Conservation (phyloP, 2,797 vertebrate species). For the Eospalax fontanierii region DNA sequence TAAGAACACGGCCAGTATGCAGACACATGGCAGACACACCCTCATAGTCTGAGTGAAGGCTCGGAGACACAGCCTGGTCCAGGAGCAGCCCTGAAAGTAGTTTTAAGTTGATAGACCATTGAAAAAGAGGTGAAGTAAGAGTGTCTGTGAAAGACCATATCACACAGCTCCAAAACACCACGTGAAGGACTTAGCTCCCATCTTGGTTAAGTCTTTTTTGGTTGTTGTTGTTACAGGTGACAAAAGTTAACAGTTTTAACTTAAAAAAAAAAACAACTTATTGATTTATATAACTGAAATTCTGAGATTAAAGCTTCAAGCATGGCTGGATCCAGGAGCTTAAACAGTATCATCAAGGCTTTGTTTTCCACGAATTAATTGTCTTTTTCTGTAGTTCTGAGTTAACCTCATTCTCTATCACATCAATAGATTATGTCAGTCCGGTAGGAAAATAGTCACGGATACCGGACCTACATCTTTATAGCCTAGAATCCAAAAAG, state of each 20-base stretch:
- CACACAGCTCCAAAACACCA: not conserved
- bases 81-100: not conserved
- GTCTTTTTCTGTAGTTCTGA: conserved; percentile 20
- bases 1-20: not conserved
- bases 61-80: too few species aligned
- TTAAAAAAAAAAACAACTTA: not conserved
- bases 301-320: conserved; percentile 10
- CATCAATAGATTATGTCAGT: not conserved
- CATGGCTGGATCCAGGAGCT: conserved; percentile 12
- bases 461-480: conserved; percentile 27
- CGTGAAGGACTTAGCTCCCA: not conserved
- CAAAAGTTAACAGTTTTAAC: conserved; percentile 33
- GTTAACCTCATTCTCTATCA: not conserved
- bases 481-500: not conserved
- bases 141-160: not conserved
- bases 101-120: not conserved
- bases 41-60: not conserved
- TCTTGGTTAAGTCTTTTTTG: not conserved
- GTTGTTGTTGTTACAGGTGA: not conserved
- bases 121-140: not conserved
- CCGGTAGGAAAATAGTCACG: conserved; percentile 12
- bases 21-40: not conserved
- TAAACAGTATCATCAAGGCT: not conserved
- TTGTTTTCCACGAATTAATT: conserved; percentile 10
- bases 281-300: not conserved